These are phyloP conservation scores for Timandra comae DNA, from an alignment of 2,888 invertebrate species.

Conservation along the genomic window DNA sequence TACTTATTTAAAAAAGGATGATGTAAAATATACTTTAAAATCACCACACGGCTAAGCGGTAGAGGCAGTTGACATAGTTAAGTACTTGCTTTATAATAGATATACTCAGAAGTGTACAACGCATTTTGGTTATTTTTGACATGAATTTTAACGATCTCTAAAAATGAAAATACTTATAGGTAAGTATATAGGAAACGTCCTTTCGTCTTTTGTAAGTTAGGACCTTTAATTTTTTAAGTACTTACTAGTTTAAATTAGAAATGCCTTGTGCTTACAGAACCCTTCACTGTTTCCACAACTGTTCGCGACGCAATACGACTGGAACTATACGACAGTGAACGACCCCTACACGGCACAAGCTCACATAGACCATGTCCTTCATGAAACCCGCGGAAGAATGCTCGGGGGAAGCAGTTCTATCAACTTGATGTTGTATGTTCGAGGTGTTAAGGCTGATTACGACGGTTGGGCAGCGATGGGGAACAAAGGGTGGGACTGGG, in stretches of 20 bases:
- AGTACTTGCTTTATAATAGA: too few species aligned
- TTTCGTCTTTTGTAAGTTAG: background rate
- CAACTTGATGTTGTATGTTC: slow-evolving; percentile 80
- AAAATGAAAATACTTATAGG: too few species aligned
- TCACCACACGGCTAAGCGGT: too few species aligned
- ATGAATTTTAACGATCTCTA: too few species aligned
- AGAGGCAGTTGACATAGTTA: too few species aligned
- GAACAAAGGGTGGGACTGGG: slow-evolving; percentile 26
- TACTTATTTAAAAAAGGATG: too few species aligned
- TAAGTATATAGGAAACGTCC: too few species aligned
- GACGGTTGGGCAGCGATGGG: slow-evolving; percentile 32
- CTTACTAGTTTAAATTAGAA: background rate
- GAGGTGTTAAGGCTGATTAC: slow-evolving; percentile 79
- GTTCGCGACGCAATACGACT: slow-evolving; percentile 27
- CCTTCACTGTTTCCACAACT: slow-evolving; percentile 30
- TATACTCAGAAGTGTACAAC: too few species aligned
- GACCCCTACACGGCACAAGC: slow-evolving; percentile 35
- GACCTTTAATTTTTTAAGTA: background rate
- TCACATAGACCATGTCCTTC: slow-evolving; percentile 23
- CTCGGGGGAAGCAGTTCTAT: slow-evolving; percentile 80
- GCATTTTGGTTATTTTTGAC: too few species aligned
- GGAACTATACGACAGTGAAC: slow-evolving; percentile 32
- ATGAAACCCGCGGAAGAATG: slow-evolving; percentile 77
- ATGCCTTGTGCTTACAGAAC: slow-evolving; percentile 27
- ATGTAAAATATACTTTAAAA: too few species aligned